These are phyloP conservation scores for Megaceryle maxima DNA, from an alignment of 2,113 vertebrate genomes.

Conservation along the genomic window DNA sequence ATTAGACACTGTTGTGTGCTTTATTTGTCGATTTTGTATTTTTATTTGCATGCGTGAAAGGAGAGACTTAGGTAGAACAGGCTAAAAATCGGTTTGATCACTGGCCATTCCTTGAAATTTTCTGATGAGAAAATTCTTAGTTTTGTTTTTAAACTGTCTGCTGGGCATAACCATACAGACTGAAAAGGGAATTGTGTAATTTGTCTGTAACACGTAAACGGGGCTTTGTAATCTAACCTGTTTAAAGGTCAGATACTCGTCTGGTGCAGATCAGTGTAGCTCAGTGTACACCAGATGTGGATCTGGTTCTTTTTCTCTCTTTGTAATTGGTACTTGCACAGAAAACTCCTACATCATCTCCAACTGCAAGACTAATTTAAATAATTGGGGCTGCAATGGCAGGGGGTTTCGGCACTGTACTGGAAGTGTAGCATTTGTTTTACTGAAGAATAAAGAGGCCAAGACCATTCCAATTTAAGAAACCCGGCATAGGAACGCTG, in stretches of 20 bases:
- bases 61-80: accelerated
- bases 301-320: not conserved
- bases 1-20: not conserved
- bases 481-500: not conserved
- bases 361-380: not conserved
- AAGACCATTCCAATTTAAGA: not conserved
- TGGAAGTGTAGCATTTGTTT: not conserved
- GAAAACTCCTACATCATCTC: not conserved
- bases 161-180: not conserved
- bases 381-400: not conserved
- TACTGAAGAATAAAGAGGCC: not conserved
- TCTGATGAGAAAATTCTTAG: not conserved
- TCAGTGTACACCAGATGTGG: accelerated
- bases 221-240: not conserved
- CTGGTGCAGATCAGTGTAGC: not conserved
- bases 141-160: not conserved
- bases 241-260: not conserved
- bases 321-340: not conserved
- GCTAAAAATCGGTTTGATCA: not conserved
- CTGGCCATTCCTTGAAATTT: not conserved
- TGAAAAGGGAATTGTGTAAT: not conserved
- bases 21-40: not conserved
- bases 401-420: not conserved
- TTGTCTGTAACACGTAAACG: not conserved
- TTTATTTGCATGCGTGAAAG: not conserved